Conservation (phyloP, 2,888 invertebrate genomes). For the Sarcophaga caerulescens region DNA sequence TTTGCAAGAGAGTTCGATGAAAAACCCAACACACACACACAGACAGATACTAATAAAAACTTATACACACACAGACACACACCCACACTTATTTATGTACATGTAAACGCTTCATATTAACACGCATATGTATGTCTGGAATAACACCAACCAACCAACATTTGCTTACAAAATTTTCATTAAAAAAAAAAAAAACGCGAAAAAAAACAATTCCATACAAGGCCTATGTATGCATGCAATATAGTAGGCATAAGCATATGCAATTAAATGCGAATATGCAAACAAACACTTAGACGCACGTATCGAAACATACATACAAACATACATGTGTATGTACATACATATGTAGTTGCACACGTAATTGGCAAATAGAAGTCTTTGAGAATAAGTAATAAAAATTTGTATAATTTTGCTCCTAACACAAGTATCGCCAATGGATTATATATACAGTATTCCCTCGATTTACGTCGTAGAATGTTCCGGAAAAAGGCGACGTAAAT, state of each 20-base stretch:
- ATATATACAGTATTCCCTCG: too few relatives aligned
- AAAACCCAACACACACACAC: background rate
- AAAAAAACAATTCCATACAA: too few relatives aligned
- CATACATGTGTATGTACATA: conserved; percentile 29
- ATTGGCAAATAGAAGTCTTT: conserved; percentile 61
- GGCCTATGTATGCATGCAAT: too few relatives aligned
- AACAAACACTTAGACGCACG: background rate
- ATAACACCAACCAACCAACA: background rate
- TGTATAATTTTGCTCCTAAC: background rate
- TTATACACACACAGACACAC: too few relatives aligned
- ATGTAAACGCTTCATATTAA: background rate
- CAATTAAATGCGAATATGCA: background rate
- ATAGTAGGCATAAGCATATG: too few relatives aligned
- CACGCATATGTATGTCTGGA: background rate
- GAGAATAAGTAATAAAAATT: conserved; percentile 48
- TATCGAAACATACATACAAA: conserved; percentile 18
- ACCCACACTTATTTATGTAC: background rate
- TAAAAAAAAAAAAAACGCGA: background rate
- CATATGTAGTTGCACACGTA: conserved; percentile 34
- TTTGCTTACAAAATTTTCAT: background rate
- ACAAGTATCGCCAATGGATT: background rate
- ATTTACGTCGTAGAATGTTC: too few relatives aligned
- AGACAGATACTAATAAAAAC: too few relatives aligned
- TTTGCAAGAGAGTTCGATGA: background rate
- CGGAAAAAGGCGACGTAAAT: too few relatives aligned